Evolutionary conservation across 2,888 invertebrate genomes (phyloP).

Genomic region (Cephus rjabovi): DNA sequence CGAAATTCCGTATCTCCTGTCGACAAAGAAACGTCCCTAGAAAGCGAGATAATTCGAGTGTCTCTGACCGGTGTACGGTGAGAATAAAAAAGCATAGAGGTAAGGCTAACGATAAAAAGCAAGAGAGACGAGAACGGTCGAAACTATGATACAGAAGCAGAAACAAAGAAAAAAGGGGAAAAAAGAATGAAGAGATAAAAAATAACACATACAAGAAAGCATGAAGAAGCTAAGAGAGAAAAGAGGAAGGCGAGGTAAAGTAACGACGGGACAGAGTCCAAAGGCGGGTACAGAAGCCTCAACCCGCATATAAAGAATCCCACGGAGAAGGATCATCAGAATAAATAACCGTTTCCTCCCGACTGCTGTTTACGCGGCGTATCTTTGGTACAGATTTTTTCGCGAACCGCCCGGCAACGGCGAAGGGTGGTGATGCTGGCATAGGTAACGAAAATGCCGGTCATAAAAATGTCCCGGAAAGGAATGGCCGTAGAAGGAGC

Average conservation of each 20-base stretch:
- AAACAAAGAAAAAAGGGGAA: too few species aligned
- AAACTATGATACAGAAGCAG: not conserved
- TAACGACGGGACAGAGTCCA: not conserved
- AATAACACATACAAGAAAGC: not conserved
- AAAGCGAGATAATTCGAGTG: not conserved
- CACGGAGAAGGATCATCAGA: constrained; percentile 25
- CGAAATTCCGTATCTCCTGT: not conserved
- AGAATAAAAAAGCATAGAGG: not conserved
- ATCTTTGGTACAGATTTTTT: constrained; percentile 27
- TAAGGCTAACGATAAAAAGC: not conserved
- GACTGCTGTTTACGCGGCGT: constrained; percentile 13
- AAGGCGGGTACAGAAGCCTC: not conserved
- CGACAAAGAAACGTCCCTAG: not conserved
- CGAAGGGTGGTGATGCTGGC: constrained; percentile 2
- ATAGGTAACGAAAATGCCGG: constrained; percentile 40
- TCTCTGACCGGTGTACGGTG: not conserved
- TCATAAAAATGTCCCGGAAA: constrained; percentile 53
- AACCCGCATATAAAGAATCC: not conserved
- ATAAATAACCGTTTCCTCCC: constrained; percentile 38
- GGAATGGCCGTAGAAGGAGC: constrained; percentile 32
- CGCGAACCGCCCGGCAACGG: constrained; percentile 10
- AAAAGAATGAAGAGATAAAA: too few species aligned
- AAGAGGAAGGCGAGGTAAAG: not conserved
- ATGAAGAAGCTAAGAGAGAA: not conserved
- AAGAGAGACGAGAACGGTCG: not conserved